Conservation (phyloP, 2,888 invertebrate species). For the Patella depressa region DNA sequence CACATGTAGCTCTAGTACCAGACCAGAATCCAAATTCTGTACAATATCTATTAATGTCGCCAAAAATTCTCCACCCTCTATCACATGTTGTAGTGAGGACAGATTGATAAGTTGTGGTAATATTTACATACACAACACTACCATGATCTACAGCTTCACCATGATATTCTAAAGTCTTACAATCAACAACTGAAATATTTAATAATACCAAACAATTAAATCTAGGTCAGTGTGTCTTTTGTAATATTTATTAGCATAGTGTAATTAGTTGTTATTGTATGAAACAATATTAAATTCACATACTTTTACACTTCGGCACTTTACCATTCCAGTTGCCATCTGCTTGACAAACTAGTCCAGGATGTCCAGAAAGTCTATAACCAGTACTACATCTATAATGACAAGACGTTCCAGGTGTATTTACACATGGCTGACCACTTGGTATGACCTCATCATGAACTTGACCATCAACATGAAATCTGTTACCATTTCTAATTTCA, state of each 20-base stretch:
- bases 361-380: conserved; percentile 42
- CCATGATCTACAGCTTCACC: conserved; percentile 29
- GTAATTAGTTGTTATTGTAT: too few species aligned
- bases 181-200: conserved; percentile 43
- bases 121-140: conserved; percentile 34
- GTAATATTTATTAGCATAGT: too few species aligned
- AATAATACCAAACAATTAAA: background rate
- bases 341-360: conserved; percentile 46
- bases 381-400: conserved; percentile 43
- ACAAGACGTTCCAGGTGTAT: conserved; percentile 41
- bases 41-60: conserved; percentile 40
- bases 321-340: conserved; percentile 49
- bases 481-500: conserved; percentile 37
- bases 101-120: conserved; percentile 40
- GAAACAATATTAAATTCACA: conserved; percentile 15
- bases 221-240: too few species aligned
- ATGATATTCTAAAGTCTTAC: conserved; percentile 33
- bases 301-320: conserved; percentile 46
- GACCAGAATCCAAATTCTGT: conserved; percentile 46
- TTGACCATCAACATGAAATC: conserved; percentile 43
- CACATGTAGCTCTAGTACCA: conserved; percentile 42
- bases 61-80: conserved; percentile 41
- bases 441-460: conserved; percentile 41
- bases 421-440: conserved; percentile 39
- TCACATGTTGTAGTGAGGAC: conserved; percentile 36